A percentile compares a stretch with the other conserved stretches of the same genome.
These are phyloP conservation scores for Macroramphosus scolopax DNA, from an alignment of 2,797 vertebrate genomes.

Conservation along the genomic window DNA sequence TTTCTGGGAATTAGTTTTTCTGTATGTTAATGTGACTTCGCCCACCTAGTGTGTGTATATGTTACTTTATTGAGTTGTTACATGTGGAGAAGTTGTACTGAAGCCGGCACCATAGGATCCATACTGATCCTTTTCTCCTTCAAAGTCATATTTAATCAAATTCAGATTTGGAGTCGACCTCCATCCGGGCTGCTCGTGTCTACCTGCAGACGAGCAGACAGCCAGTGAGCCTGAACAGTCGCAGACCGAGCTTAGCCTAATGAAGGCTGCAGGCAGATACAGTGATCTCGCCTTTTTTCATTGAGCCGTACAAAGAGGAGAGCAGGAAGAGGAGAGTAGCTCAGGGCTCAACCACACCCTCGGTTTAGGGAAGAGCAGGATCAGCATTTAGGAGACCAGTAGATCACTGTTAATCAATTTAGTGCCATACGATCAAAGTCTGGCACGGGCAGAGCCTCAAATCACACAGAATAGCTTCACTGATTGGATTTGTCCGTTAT, in stretches of 20 bases:
- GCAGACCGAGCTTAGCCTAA: constrained; percentile 35
- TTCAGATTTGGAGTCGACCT: constrained; percentile 35
- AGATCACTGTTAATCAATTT: constrained; percentile 73
- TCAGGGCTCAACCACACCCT: constrained; percentile 32
- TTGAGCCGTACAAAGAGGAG: constrained; percentile 11
- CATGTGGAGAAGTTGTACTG: constrained; percentile 5
- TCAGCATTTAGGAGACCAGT: constrained; percentile 61
- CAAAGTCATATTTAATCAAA: constrained; percentile 47
- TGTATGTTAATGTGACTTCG: too few species aligned
- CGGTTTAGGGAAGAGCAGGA: constrained; percentile 32
- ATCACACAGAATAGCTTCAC: constrained; percentile 46
- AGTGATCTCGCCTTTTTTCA: constrained; percentile 32
- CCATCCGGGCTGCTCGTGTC: constrained; percentile 19
- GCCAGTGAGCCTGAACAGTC: constrained; percentile 21
- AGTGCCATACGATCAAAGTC: constrained; percentile 54
- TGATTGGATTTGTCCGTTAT: constrained; percentile 66
- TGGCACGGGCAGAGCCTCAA: constrained; percentile 61
- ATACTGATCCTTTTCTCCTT: constrained; percentile 47
- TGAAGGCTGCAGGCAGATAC: constrained; percentile 35
- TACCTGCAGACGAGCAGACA: constrained; percentile 33
- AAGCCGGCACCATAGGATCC: constrained; percentile 21
- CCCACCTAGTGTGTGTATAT: too few species aligned
- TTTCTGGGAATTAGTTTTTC: too few species aligned
- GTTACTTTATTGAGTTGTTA: too few species aligned
- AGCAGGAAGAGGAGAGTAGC: constrained; percentile 9